Conservation (phyloP, 2,888 invertebrate genomes). For the Cryptophagus acutangulus region DNA sequence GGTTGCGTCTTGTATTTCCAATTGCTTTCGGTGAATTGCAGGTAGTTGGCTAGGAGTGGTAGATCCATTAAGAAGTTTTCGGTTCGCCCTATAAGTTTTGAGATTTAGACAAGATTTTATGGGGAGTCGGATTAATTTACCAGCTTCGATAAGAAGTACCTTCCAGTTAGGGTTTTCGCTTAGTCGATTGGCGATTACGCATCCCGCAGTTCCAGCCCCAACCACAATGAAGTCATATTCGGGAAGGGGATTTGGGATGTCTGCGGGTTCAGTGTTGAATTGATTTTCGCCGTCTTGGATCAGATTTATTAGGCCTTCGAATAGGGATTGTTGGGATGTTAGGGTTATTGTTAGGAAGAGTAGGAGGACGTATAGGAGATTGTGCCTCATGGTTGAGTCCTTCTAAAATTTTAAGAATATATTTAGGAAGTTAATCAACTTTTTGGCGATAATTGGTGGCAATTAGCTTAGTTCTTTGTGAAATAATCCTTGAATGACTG, state of each 20-base stretch:
- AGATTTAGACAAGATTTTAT: not conserved
- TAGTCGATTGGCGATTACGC: slow-evolving; percentile 68
- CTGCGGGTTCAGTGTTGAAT: slow-evolving; percentile 52
- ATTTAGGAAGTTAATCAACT: no score
- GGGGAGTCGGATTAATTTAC: slow-evolving; percentile 42
- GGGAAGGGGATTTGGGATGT: slow-evolving; percentile 49
- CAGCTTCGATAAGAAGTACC: slow-evolving; percentile 69
- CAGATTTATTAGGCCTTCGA: slow-evolving; percentile 54
- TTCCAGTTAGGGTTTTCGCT: slow-evolving; percentile 65
- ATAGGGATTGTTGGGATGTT: slow-evolving; percentile 26
- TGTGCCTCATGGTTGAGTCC: no score
- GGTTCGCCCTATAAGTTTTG: slow-evolving; percentile 50
- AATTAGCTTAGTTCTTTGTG: no score
- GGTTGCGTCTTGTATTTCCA: slow-evolving; percentile 81
- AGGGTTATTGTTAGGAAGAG: slow-evolving; percentile 3
- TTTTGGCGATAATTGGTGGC: no score
- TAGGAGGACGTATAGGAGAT: no score
- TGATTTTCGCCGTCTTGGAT: slow-evolving; percentile 53
- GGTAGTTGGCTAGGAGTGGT: slow-evolving; percentile 66
- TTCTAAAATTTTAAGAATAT: no score
- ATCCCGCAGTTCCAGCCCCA: slow-evolving; percentile 78
- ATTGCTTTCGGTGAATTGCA: slow-evolving; percentile 68
- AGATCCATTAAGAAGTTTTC: slow-evolving; percentile 73
- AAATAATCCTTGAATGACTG: no score
- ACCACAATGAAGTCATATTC: slow-evolving; percentile 75